phyloP scores from a whole-genome alignment of 2,797 vertebrate genomes.

The Crypturellus tataupa region DNA sequence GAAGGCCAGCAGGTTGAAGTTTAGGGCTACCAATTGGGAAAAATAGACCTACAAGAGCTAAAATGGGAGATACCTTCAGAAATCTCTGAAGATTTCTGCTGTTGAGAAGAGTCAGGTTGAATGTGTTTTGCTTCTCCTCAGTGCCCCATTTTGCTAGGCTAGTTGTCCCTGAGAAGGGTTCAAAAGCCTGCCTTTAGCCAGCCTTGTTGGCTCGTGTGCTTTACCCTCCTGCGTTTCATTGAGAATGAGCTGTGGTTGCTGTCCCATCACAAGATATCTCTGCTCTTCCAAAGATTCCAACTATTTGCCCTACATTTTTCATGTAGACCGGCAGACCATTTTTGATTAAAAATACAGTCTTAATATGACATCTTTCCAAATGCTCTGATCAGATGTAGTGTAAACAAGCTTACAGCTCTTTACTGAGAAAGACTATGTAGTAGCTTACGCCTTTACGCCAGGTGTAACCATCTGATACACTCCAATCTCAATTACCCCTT shows the following conservation, averaged over 20 bases:
- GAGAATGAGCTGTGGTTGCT: neutral
- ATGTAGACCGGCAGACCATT: neutral
- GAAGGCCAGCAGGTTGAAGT: neutral
- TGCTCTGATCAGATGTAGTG: neutral
- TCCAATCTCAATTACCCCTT: neutral
- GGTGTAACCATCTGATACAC: neutral
- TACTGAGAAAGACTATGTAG: neutral
- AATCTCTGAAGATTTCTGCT: neutral
- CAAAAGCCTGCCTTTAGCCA: neutral
- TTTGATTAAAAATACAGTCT: rapidly evolving
- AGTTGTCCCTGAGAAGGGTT: neutral
- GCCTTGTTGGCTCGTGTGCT: neutral
- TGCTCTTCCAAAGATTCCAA: neutral
- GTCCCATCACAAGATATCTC: neutral
- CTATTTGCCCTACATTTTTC: neutral
- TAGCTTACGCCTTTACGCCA: no score
- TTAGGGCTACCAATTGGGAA: neutral
- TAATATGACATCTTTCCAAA: neutral
- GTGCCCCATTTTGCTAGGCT: neutral
- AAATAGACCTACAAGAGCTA: neutral
- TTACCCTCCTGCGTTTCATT: neutral
- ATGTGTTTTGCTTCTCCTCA: neutral
- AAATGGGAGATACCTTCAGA: neutral
- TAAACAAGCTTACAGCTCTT: neutral
- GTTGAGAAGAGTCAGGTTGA: neutral